phyloP scores from a whole-genome alignment of 2,113 vertebrate genomes.

The Alosa alosa region DNA sequence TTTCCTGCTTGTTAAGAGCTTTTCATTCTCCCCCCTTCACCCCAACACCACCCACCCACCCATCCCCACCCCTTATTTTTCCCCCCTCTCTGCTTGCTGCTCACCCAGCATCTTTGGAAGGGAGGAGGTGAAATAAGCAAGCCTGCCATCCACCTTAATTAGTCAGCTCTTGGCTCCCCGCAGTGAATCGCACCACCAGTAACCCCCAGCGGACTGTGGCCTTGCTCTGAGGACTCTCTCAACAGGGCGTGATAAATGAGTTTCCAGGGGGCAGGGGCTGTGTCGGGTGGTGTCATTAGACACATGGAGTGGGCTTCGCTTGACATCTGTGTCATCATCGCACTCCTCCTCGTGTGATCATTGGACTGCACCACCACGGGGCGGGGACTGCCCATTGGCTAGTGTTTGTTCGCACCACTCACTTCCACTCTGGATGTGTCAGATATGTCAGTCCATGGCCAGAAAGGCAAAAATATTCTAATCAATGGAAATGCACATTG shows the following conservation, averaged over 20 bases:
- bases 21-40: not conserved
- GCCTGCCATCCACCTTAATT: not conserved
- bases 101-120: slow-evolving; percentile 2
- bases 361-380: not conserved
- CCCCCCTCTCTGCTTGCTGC: not conserved
- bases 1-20: not conserved
- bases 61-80: not conserved
- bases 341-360: not conserved
- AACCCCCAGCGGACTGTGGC: not conserved
- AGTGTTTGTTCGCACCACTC: not conserved
- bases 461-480: not conserved
- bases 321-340: not conserved
- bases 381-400: not conserved
- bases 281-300: not conserved
- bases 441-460: not conserved
- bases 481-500: not conserved
- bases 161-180: not conserved
- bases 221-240: not conserved
- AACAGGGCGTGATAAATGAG: not conserved
- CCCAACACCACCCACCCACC: not conserved
- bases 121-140: not conserved
- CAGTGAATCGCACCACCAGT: not conserved
- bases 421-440: not conserved
- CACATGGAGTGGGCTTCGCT: not conserved
- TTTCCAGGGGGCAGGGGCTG: not conserved